Conservation (phyloP, 2,113 vertebrate species). For the Oenanthe melanoleuca region DNA sequence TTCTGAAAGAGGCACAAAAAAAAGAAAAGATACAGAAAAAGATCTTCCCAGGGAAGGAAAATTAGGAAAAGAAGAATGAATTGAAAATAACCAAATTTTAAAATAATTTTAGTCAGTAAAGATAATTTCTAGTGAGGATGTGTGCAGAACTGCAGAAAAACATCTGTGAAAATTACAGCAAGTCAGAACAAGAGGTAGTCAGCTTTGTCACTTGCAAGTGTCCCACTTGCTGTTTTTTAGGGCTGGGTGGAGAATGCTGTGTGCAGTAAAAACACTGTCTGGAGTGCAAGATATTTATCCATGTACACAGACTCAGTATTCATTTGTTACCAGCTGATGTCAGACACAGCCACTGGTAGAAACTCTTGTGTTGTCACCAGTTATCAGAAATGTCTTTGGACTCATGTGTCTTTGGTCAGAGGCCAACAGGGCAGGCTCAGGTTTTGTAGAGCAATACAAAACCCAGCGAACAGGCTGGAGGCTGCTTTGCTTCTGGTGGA, state of each 20-base stretch:
- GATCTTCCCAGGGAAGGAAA: background rate
- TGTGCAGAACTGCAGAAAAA: background rate
- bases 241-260: accelerated
- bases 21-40: background rate
- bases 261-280: background rate
- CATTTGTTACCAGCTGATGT: background rate
- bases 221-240: background rate
- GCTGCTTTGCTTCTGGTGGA: background rate
- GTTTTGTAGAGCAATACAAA: background rate
- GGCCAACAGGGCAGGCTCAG: background rate
- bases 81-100: background rate
- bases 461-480: background rate
- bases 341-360: background rate
- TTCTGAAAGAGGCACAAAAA: background rate
- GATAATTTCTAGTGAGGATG: background rate
- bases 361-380: background rate
- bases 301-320: background rate
- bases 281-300: background rate
- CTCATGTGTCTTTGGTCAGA: background rate
- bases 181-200: background rate
- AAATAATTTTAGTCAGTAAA: background rate
- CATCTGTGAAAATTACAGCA: background rate
- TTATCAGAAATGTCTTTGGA: background rate
- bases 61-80: background rate
- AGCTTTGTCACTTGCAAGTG: background rate